Evolutionary conservation across 2,888 invertebrate species (phyloP).

Genomic region (Nomada goodeniana): DNA sequence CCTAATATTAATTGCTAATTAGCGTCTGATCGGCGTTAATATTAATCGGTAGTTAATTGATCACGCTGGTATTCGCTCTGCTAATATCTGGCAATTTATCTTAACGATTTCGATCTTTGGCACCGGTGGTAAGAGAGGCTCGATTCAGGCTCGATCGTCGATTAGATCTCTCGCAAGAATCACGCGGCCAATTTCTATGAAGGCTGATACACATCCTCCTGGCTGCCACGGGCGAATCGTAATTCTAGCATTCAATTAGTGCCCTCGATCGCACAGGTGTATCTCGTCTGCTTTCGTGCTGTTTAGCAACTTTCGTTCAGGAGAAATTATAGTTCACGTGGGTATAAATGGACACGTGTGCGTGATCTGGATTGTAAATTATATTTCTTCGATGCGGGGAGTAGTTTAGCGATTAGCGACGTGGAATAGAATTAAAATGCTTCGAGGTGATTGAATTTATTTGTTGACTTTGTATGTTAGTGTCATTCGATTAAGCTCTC

Average conservation of each 20-base stretch:
- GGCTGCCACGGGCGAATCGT: conserved; percentile 29
- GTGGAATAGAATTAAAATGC: too few species aligned
- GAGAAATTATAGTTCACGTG: background rate
- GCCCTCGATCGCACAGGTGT: background rate
- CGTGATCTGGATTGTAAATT: background rate
- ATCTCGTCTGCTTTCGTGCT: background rate
- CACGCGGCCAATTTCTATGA: conserved; percentile 36
- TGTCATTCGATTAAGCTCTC: too few species aligned
- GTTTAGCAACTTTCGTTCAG: background rate
- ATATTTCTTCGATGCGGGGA: background rate
- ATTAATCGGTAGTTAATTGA: conserved; percentile 68
- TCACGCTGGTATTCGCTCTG: conserved; percentile 38
- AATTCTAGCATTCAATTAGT: conserved; percentile 41
- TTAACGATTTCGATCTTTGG: conserved; percentile 64
- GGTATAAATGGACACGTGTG: background rate
- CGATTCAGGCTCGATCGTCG: conserved; percentile 5
- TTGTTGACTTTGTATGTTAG: too few species aligned
- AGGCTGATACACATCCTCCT: conserved; percentile 23
- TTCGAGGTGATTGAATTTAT: too few species aligned
- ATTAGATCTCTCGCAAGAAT: conserved; percentile 53
- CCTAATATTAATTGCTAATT: conserved; percentile 63
- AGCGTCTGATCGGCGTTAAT: conserved; percentile 38
- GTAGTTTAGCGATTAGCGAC: too few species aligned
- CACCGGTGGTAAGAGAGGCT: conserved; percentile 31
- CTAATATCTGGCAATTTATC: conserved; percentile 61